Conservation (phyloP, 2,888 invertebrate species). For the Nomada lathburiana region DNA sequence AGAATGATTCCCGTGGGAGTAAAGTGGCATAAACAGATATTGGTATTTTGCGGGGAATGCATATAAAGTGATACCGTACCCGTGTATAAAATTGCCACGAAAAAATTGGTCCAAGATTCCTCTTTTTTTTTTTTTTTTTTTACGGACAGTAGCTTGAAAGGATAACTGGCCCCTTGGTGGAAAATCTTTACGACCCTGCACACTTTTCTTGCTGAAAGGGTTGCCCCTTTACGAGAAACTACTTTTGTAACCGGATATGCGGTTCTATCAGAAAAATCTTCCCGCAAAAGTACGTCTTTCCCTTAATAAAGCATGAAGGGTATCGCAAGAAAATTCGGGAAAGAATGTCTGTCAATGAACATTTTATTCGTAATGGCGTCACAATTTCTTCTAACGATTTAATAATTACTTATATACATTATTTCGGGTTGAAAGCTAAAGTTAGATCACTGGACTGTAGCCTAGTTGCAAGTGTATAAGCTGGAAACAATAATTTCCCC, state of each 20-base stretch:
- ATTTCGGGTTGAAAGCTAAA: too few relatives aligned
- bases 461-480: too few relatives aligned
- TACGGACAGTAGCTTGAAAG: not conserved
- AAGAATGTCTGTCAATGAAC: too few relatives aligned
- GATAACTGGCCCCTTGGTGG: not conserved
- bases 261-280: not conserved
- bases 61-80: slow-evolving; percentile 3
- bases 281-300: too few relatives aligned
- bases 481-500: too few relatives aligned
- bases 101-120: not conserved
- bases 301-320: too few relatives aligned
- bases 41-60: slow-evolving; percentile 21
- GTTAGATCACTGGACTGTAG: too few relatives aligned
- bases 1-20: slow-evolving; percentile 1
- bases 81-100: slow-evolving; percentile 10
- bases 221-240: slow-evolving; percentile 1
- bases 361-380: too few relatives aligned
- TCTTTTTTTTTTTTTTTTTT: not conserved
- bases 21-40: slow-evolving; percentile 3
- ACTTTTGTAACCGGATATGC: not conserved
- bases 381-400: too few relatives aligned
- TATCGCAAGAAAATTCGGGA: too few relatives aligned
- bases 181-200: not conserved
- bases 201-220: not conserved
- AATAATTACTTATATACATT: too few relatives aligned